These are phyloP conservation scores for Oligia fasciuncula DNA, from an alignment of 2,888 invertebrate genomes.

Conservation along the genomic window DNA sequence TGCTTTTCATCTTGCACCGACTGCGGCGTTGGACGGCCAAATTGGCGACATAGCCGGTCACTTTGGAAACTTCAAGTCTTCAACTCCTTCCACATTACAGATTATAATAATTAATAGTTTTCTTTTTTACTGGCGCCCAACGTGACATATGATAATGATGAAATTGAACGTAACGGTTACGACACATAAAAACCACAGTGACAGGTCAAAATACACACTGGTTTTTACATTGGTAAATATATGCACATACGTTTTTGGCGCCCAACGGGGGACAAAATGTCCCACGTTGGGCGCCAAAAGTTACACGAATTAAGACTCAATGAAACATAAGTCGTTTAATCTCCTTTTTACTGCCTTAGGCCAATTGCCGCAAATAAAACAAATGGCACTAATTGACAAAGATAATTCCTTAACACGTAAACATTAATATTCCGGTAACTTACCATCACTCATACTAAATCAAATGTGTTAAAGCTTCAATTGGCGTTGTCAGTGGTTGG, in stretches of 20 bases:
- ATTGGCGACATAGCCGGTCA: background rate
- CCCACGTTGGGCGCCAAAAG: background rate
- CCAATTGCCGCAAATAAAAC: background rate
- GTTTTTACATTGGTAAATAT: background rate
- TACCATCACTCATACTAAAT: slow-evolving; percentile 23
- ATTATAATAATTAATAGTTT: background rate
- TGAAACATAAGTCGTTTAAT: background rate
- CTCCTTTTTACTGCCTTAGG: too few relatives aligned
- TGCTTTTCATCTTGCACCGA: background rate
- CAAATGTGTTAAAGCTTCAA: slow-evolving; percentile 49
- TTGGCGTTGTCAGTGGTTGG: slow-evolving; percentile 47
- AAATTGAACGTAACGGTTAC: background rate
- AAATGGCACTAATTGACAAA: background rate
- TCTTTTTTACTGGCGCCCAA: slow-evolving; percentile 16
- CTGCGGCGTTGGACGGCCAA: background rate
- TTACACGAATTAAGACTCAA: too few relatives aligned
- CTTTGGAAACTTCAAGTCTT: background rate
- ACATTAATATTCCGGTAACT: background rate
- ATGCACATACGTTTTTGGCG: background rate
- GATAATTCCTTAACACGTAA: background rate
- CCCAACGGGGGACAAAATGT: background rate
- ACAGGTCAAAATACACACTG: background rate
- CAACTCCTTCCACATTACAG: background rate
- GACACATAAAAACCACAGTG: background rate
- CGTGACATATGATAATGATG: background rate